Evolutionary conservation across 2,797 vertebrate species (phyloP).

Genomic region (Pangasius djambal): DNA sequence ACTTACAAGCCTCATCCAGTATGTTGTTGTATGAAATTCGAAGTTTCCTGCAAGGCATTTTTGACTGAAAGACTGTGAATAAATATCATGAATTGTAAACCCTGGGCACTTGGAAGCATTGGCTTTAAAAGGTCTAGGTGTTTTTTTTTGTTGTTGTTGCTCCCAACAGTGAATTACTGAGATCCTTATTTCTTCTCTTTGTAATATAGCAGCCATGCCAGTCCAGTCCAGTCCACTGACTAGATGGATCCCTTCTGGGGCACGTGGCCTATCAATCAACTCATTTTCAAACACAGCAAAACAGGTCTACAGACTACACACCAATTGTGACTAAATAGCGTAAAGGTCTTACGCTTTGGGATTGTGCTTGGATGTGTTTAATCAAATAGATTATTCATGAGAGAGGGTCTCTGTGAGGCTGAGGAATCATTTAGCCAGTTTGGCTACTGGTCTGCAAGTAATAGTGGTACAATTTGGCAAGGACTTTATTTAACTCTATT

Average conservation of each 20-base stretch:
- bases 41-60: slow-evolving; percentile 49
- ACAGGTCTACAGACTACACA: slow-evolving; percentile 29
- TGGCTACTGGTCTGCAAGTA: slow-evolving; percentile 30
- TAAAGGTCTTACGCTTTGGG: slow-evolving; percentile 13
- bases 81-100: slow-evolving; percentile 48
- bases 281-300: slow-evolving; percentile 32
- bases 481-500: slow-evolving; percentile 43
- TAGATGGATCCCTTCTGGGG: slow-evolving; percentile 8
- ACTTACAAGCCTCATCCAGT: slow-evolving; percentile 42
- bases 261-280: slow-evolving; percentile 16
- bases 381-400: slow-evolving; percentile 13
- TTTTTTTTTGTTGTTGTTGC: neutral
- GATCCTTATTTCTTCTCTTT: slow-evolving; percentile 27
- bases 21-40: slow-evolving; percentile 33
- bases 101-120: slow-evolving; percentile 57
- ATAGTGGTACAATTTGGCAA: slow-evolving; percentile 43
- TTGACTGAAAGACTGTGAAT: slow-evolving; percentile 36
- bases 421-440: slow-evolving; percentile 19
- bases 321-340: slow-evolving; percentile 14
- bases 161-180: slow-evolving; percentile 33
- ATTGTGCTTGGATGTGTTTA: slow-evolving; percentile 22
- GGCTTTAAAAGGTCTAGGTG: slow-evolving; percentile 45
- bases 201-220: slow-evolving; percentile 25
- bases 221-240: slow-evolving; percentile 10
- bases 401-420: slow-evolving; percentile 24